Evolutionary conservation across 37 sponge, comb jelly and placozoan species (phyloP).

Genomic region (Bolinopsis microptera): DNA sequence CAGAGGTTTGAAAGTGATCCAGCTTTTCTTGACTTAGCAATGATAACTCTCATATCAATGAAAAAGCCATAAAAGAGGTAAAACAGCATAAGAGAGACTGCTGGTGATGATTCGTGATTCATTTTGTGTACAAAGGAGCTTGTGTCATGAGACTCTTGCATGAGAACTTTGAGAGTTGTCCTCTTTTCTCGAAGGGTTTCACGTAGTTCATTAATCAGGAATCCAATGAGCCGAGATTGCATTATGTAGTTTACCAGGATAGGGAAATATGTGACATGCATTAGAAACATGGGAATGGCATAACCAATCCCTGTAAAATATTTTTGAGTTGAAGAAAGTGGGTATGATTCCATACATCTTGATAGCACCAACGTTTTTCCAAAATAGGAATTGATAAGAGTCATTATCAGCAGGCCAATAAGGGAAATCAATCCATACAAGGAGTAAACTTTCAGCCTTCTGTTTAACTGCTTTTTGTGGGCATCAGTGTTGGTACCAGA

Average conservation of each 20-base stretch:
- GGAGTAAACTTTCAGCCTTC: constrained; percentile 22
- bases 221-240: constrained; percentile 31
- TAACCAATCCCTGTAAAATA: constrained; percentile 32
- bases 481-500: background rate
- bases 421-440: constrained; percentile 44
- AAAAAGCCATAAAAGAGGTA: constrained; percentile 56
- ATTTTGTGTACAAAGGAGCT: constrained; percentile 48
- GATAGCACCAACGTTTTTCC: constrained; percentile 45
- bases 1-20: constrained; percentile 9
- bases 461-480: background rate
- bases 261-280: constrained; percentile 60
- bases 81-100: constrained; percentile 46
- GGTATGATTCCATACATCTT: constrained; percentile 8
- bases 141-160: constrained; percentile 63
- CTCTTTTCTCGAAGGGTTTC: constrained; percentile 47
- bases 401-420: constrained; percentile 30
- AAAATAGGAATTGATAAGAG: constrained; percentile 45
- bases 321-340: background rate
- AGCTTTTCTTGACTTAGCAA: background rate
- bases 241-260: constrained; percentile 47
- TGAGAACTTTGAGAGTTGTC: constrained; percentile 27
- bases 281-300: constrained; percentile 62
- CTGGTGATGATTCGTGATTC: constrained; percentile 43
- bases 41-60: constrained; percentile 53
- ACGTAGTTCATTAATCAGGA: constrained; percentile 20